Percentiles rank a stretch among this genome's conserved stretches.
Evolutionary conservation across 2,888 invertebrate genomes (phyloP).

Genomic region (Lepidocyrtinus sp.): DNA sequence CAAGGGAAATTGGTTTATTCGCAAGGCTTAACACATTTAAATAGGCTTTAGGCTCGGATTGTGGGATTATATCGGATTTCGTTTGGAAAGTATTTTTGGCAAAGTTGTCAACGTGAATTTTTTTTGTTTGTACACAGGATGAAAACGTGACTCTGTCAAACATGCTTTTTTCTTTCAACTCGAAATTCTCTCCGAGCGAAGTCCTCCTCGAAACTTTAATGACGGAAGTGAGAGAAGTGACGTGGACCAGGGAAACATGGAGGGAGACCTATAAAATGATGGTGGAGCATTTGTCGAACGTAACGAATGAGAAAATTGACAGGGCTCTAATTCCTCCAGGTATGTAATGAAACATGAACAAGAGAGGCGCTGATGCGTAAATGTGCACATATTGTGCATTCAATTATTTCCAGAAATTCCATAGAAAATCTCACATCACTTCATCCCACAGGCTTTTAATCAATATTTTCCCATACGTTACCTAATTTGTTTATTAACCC

Average conservation of each 20-base stretch:
- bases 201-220: conserved; percentile 43
- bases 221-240: conserved; percentile 35
- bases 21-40: too few relatives aligned
- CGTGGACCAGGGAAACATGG: conserved; percentile 36
- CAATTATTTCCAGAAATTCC: too few relatives aligned
- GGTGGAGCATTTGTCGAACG: conserved; percentile 46
- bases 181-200: conserved; percentile 39
- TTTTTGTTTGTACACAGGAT: conserved; percentile 46
- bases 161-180: conserved; percentile 37
- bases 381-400: too few relatives aligned
- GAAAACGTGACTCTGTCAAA: conserved; percentile 49
- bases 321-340: conserved; percentile 52
- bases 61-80: too few relatives aligned
- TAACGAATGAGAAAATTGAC: conserved; percentile 53
- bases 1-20: too few relatives aligned
- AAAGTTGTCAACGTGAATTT: too few relatives aligned
- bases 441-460: too few relatives aligned
- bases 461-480: background rate
- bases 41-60: too few relatives aligned
- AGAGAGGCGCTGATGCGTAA: too few relatives aligned
- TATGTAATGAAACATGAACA: too few relatives aligned
- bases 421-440: too few relatives aligned
- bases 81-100: too few relatives aligned
- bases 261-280: conserved; percentile 43
- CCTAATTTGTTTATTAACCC: background rate